phyloP scores from a whole-genome alignment of 2,797 vertebrate genomes.

The Pitangus sulphuratus region DNA sequence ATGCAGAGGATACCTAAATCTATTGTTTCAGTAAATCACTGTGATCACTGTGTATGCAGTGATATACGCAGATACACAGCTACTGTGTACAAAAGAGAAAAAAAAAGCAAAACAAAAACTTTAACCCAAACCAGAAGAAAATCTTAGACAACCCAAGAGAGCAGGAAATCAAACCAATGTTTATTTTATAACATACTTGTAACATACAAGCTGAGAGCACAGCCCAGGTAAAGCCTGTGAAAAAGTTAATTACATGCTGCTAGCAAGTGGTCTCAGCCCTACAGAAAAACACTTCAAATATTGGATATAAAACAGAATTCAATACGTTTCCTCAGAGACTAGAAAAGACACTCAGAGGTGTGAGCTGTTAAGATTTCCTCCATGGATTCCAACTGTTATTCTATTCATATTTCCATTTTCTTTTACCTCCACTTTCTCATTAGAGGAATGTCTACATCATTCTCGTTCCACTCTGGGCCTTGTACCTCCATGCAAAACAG shows the following conservation, averaged over 20 bases:
- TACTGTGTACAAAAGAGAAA: background rate
- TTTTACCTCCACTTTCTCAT: background rate
- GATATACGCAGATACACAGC: background rate
- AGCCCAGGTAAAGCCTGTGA: background rate
- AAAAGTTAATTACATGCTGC: background rate
- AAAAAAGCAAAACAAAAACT: no score
- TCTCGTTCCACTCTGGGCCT: background rate
- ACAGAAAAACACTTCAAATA: background rate
- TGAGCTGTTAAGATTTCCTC: background rate
- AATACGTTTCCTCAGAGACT: background rate
- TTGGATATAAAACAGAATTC: background rate
- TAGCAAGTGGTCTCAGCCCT: background rate
- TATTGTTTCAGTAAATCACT: background rate
- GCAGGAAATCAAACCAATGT: background rate
- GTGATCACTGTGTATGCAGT: background rate
- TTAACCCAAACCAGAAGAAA: background rate
- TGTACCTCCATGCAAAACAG: background rate
- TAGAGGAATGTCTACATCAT: background rate
- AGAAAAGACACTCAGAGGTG: background rate
- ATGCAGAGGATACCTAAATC: background rate
- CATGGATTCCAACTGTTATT: background rate
- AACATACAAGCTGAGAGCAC: rapidly evolving
- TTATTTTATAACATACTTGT: background rate
- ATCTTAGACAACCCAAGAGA: background rate
- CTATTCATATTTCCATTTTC: background rate